Conservation (phyloP, 2,113 vertebrate genomes). For the Ciconia maguari region DNA sequence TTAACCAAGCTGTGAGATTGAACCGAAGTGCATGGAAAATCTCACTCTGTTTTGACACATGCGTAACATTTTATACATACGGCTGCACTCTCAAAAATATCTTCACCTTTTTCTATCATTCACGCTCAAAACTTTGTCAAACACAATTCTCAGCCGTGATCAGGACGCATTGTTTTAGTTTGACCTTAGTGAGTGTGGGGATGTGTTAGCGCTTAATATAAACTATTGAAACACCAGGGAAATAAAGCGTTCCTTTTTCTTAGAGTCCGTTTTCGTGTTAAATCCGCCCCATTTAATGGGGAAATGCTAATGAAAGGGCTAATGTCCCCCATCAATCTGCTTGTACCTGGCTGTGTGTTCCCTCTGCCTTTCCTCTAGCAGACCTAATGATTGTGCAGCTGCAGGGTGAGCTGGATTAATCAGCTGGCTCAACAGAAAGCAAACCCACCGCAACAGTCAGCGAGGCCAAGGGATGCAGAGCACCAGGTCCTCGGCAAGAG, state of each 20-base stretch:
- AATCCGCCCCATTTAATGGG: background rate
- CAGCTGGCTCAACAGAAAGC: background rate
- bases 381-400: background rate
- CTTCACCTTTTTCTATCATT: background rate
- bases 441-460: background rate
- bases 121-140: background rate
- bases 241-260: background rate
- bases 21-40: background rate
- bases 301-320: background rate
- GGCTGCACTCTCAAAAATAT: background rate
- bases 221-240: background rate
- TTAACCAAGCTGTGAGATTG: constrained; percentile 15
- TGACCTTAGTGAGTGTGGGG: background rate
- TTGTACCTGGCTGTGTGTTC: background rate
- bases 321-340: background rate
- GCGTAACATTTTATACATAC: background rate
- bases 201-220: background rate
- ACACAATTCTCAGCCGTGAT: background rate
- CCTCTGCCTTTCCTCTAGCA: background rate
- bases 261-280: background rate
- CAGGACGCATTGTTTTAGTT: background rate
- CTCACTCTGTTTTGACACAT: constrained; percentile 7
- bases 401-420: background rate
- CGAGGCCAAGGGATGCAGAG: background rate
- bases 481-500: background rate